Evolutionary conservation across 1,140 invertebrate species (phyloP).

Genomic region (Euura lappo): DNA sequence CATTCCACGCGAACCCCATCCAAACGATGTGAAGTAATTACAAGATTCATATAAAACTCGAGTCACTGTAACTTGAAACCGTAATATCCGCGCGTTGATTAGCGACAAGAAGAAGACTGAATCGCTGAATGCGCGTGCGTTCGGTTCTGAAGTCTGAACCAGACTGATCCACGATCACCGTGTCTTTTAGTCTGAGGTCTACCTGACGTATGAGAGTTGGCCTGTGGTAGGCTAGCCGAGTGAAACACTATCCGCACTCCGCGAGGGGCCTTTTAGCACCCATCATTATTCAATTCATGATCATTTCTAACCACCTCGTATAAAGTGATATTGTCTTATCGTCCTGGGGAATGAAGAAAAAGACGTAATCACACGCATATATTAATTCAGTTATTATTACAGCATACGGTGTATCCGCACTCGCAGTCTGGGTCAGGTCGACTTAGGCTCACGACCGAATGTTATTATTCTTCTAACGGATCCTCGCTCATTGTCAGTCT

Average conservation of each 20-base stretch:
- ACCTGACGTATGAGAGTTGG: no score
- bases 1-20: conserved; percentile 54
- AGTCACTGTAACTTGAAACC: conserved; percentile 6
- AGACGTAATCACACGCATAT: background rate
- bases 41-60: conserved; percentile 42
- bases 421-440: conserved; percentile 17
- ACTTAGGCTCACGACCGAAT: conserved; percentile 16
- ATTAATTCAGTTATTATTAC: no score
- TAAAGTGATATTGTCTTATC: no score
- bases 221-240: no score
- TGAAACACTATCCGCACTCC: no score
- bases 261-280: no score
- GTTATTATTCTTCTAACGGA: conserved; percentile 26
- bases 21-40: conserved; percentile 27
- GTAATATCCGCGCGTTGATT: background rate
- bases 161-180: conserved; percentile 37
- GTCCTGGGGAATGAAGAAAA: background rate
- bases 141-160: conserved; percentile 40
- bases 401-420: conserved; percentile 10
- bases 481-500: background rate
- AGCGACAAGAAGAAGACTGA: background rate
- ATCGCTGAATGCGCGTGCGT: background rate
- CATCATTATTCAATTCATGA: no score
- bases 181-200: background rate
- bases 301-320: no score